Percentiles rank a stretch among this genome's conserved stretches.
Conservation (phyloP, 2,797 vertebrate genomes). For the Pteronotus mesoamericanus region DNA sequence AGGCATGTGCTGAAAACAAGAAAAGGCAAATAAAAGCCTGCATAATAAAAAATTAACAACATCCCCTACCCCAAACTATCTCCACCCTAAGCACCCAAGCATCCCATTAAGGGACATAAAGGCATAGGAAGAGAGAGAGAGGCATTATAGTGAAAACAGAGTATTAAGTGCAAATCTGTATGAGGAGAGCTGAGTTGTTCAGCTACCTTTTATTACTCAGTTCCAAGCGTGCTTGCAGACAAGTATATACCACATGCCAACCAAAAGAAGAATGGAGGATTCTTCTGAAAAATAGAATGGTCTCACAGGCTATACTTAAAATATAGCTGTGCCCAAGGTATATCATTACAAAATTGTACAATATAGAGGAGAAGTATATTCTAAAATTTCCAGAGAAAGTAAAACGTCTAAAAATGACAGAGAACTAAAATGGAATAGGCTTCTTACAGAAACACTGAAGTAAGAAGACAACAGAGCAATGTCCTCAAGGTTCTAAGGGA, state of each 20-base stretch:
- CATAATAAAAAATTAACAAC: not conserved
- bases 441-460: not conserved
- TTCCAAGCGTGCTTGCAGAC: not conserved
- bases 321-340: not conserved
- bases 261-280: not conserved
- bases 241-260: not conserved
- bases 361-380: not conserved
- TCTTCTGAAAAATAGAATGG: not conserved
- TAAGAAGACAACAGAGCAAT: not conserved
- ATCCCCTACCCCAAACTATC: accelerated
- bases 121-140: not conserved
- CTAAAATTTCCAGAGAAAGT: not conserved
- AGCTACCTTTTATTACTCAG: not conserved
- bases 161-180: not conserved
- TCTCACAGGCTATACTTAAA: not conserved
- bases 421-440: not conserved
- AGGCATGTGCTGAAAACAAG: not conserved
- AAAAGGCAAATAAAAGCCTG: not conserved
- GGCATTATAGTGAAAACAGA: not conserved
- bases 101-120: not conserved
- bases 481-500: not conserved
- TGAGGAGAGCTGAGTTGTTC: not conserved
- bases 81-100: not conserved
- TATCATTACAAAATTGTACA: not conserved
- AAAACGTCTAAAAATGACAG: not conserved